Percentiles rank a stretch among this genome's conserved stretches.
Conservation (phyloP, 1,140 invertebrate species). For the Cydia amplana region DNA sequence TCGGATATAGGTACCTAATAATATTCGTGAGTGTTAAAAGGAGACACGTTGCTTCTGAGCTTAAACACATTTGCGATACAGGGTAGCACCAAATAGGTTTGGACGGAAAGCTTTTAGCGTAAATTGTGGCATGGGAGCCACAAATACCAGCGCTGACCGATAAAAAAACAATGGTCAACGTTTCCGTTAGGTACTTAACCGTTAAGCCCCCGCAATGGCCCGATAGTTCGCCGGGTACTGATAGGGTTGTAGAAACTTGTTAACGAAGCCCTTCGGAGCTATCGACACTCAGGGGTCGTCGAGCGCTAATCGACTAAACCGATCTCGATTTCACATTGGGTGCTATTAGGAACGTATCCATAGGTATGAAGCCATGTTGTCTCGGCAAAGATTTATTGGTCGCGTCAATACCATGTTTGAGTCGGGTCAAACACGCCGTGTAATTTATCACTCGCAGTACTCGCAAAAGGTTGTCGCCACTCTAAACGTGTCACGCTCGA, state of each 20-base stretch:
- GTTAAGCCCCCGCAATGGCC: neutral
- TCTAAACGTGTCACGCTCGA: slow-evolving; percentile 16
- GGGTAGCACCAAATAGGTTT: slow-evolving; percentile 23
- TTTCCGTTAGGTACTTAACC: neutral
- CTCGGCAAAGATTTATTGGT: slow-evolving; percentile 17
- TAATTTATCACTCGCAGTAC: slow-evolving; percentile 29
- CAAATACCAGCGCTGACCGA: slow-evolving; percentile 14
- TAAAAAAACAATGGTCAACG: slow-evolving; percentile 32
- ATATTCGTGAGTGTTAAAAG: neutral
- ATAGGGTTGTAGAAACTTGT: slow-evolving; percentile 31
- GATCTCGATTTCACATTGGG: slow-evolving; percentile 18
- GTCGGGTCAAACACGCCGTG: slow-evolving; percentile 27
- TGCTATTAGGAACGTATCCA: slow-evolving; percentile 20
- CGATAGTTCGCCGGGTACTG: neutral
- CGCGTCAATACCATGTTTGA: slow-evolving; percentile 24
- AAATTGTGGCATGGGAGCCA: neutral
- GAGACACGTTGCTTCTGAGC: neutral
- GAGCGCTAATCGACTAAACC: slow-evolving; percentile 27
- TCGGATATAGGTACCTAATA: neutral
- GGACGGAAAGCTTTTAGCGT: slow-evolving; percentile 29
- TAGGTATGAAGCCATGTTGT: slow-evolving; percentile 24
- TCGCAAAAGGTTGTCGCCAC: slow-evolving; percentile 28
- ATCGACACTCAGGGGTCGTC: slow-evolving; percentile 4
- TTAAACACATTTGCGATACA: slow-evolving; percentile 24
- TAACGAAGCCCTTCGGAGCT: slow-evolving; percentile 24